A percentile compares a stretch with the other conserved stretches of the same genome.
These are phyloP conservation scores for Engystomops pustulosus DNA, from an alignment of 2,113 vertebrate genomes.

Conservation along the genomic window DNA sequence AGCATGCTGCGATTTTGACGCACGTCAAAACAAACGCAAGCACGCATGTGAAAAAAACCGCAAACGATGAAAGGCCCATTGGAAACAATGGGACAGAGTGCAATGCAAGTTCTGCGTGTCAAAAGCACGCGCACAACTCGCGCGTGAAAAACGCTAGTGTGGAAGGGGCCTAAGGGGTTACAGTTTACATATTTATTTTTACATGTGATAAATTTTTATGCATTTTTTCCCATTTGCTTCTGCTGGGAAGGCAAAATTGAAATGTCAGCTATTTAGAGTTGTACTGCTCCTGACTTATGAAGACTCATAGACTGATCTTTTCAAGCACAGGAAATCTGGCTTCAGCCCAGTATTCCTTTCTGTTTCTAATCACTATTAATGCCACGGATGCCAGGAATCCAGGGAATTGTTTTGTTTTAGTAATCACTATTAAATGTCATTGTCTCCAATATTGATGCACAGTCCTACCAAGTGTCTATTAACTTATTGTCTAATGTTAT, in stretches of 20 bases:
- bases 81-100: too few species aligned
- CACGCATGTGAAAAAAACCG: too few species aligned
- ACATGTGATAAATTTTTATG: neutral
- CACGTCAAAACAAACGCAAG: too few species aligned
- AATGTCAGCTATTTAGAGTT: neutral
- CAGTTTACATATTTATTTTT: too few species aligned
- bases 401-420: neutral
- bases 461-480: neutral
- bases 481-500: neutral
- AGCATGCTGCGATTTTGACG: too few species aligned
- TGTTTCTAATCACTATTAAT: constrained; percentile 20
- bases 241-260: neutral
- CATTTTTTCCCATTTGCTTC: neutral
- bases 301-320: neutral
- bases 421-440: neutral
- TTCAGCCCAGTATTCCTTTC: neutral
- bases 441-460: neutral
- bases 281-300: neutral
- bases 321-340: constrained; percentile 14
- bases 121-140: too few species aligned
- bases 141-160: too few species aligned
- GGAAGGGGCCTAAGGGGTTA: too few species aligned
- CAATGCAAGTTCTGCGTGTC: too few species aligned
- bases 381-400: neutral
- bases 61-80: too few species aligned